Evolutionary conservation across 2,888 invertebrate species (phyloP), one percentile per base, ranked within the genome.

Genomic region (Ptycholaimellus sp.): DNA sequence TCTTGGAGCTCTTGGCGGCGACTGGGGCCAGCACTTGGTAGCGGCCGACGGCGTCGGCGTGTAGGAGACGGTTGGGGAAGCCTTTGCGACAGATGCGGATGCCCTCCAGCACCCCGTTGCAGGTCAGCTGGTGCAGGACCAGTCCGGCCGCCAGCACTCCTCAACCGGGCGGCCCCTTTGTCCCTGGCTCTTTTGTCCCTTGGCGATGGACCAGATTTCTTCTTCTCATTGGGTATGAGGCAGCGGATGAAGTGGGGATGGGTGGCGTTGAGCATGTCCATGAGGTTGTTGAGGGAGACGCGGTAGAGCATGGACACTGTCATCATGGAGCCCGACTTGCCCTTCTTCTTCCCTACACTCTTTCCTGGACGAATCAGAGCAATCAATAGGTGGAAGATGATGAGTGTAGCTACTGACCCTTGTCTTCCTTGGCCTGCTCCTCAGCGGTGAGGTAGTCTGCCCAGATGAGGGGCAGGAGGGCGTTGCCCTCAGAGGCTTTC

Each of bases 91-190:
- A 93, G 71, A 93, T 93, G 83, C 93, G 85, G 72, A 93, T 93
- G 70, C 93, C 93, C 76, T 93, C 93, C 72, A 93, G 79, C 70
- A 93, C 93, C 83, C 93, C 93, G 76, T 93, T 93, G 76, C 93
- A 93, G 57, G 85, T 85, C 63, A 93, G 72, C 72, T 93, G 93
- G 69, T 93, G 85, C 80, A 93, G 80, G 46, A 93, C 90, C 68
- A 93, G 72, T 61, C 79, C 80, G 51, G 90, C 82, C 67, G 93
- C 90, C 61, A 93, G 83, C 52, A 85, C 18, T 30, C 19, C 33
- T 36, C 16, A 36, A 31, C n/a, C 28, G 28, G n/a, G n/a, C n/a
- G n/a, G n/a, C n/a, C n/a, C n/a, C n/a, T n/a, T n/a, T n/a, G n/a
- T n/a, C n/a, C n/a, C n/a, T n/a, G n/a, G n/a, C n/a, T n/a, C n/a